Base-by-base conservation (phyloP, 2,113 vertebrate species). In the Marmota flaviventris region DNA sequence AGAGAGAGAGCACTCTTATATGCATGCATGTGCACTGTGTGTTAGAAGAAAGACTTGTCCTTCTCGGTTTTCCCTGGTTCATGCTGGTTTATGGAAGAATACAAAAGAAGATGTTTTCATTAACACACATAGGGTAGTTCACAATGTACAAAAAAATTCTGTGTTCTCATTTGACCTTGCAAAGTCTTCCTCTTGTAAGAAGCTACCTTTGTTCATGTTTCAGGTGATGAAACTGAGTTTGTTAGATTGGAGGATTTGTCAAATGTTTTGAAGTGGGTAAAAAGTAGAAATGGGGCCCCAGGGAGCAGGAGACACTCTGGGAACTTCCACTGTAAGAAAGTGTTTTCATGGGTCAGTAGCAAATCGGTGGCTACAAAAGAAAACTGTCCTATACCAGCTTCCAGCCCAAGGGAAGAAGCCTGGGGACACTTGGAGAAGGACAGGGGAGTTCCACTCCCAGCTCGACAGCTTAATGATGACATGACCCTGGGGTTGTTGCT, bases 271-370 rank as follows among this genome's bases (percentile, higher is more conserved):
- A 89, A 12, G 70, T 94, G 27, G 63, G 25, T 20, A 53, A 81
- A 81, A 27, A 86, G 2, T n/a, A 82, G 83, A 20, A 67, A 75
- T 22, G 37, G 34, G 5, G 2, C 39, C 65, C 34, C n/a, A 18
- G 16, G 39, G 14, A 12, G 13, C n/a, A 20, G 32, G 3, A 24
- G 51, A 61, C 14, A 10, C 0, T 4, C 11, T 39, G 29, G 18
- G 12, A 2, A 42, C 6, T 18, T 24, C 11, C 18, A 58, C 32
- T 0, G 0, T 18, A 29, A 58, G 72, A 53, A 73, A 78, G 53
- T 42, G 42, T 67, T 45, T 48, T 93, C 34, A 32, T 17, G 37
- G 34, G 65, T 29, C n/a, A 16, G 18, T 34, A 73, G 37, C 77
- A 76, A 91, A 34, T 34, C 34, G 4, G 16, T n/a, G 17, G 56